These are phyloP conservation scores for Corythoichthys haematopterus DNA, from an alignment of 2,113 vertebrate species.

Conservation along the genomic window DNA sequence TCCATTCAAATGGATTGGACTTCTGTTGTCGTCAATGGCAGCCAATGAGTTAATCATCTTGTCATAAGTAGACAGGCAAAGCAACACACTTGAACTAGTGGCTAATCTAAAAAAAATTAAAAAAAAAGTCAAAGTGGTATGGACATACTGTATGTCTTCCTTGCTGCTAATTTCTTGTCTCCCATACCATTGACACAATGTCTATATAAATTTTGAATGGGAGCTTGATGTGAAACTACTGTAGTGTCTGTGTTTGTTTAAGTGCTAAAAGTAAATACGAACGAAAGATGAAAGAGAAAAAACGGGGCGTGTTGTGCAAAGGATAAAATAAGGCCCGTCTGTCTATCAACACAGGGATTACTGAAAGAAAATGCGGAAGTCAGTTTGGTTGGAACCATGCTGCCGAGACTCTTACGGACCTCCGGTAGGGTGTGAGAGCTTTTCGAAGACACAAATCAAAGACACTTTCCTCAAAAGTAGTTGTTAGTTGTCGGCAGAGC, in stretches of 20 bases:
- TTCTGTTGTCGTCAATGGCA: too few relatives aligned
- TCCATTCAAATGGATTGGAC: too few relatives aligned
- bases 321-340: background rate
- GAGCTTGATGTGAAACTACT: background rate
- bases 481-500: background rate
- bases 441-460: background rate
- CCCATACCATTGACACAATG: background rate
- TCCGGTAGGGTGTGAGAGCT: background rate
- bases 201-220: background rate
- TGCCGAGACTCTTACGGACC: background rate
- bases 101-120: too few relatives aligned
- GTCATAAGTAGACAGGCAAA: conserved; percentile 17
- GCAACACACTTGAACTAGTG: background rate
- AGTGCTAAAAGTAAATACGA: background rate
- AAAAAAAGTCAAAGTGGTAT: background rate
- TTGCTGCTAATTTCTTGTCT: background rate
- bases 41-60: conserved; percentile 1
- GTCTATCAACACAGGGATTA: background rate
- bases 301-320: background rate
- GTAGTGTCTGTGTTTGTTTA: background rate
- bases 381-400: background rate
- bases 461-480: background rate
- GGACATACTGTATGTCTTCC: background rate
- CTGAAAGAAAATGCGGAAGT: background rate
- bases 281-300: background rate